phyloP scores from a whole-genome alignment of 2,888 invertebrate species.

The Saturnia japonica region DNA sequence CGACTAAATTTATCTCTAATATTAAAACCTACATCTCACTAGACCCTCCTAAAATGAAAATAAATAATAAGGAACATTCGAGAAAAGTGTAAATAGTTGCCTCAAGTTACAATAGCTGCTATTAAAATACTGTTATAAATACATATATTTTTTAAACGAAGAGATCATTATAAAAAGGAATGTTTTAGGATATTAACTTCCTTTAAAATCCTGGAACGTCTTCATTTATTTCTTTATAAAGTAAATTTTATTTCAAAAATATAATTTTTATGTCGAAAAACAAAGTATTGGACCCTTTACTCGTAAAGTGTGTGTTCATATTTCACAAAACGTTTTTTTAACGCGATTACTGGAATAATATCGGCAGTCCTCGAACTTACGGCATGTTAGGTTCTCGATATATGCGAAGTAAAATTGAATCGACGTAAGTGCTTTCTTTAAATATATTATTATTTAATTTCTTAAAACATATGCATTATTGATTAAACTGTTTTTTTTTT shows the following conservation, averaged over 20 bases:
- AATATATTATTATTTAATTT: too few species aligned
- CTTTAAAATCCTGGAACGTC: not conserved
- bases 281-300: not conserved
- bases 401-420: too few species aligned
- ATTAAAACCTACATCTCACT: slow-evolving; percentile 32
- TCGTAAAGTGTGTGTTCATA: not conserved
- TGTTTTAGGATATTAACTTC: slow-evolving; percentile 12
- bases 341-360: not conserved
- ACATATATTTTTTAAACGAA: slow-evolving; percentile 5
- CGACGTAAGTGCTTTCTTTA: too few species aligned
- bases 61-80: slow-evolving; percentile 36
- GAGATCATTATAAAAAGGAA: slow-evolving; percentile 21
- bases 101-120: slow-evolving; percentile 25
- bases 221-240: not conserved
- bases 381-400: too few species aligned
- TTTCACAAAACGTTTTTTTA: not conserved
- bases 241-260: not conserved
- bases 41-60: slow-evolving; percentile 41
- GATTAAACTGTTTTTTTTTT: too few species aligned
- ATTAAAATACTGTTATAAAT: slow-evolving; percentile 18
- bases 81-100: slow-evolving; percentile 34
- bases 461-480: too few species aligned
- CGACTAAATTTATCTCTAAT: slow-evolving; percentile 8
- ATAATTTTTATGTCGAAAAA: not conserved
- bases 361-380: too few species aligned